Evolutionary conservation across 1,140 invertebrate genomes (phyloP), one percentile per base, ranked within the genome.

Genomic region (Euwallacea fornicatus): DNA sequence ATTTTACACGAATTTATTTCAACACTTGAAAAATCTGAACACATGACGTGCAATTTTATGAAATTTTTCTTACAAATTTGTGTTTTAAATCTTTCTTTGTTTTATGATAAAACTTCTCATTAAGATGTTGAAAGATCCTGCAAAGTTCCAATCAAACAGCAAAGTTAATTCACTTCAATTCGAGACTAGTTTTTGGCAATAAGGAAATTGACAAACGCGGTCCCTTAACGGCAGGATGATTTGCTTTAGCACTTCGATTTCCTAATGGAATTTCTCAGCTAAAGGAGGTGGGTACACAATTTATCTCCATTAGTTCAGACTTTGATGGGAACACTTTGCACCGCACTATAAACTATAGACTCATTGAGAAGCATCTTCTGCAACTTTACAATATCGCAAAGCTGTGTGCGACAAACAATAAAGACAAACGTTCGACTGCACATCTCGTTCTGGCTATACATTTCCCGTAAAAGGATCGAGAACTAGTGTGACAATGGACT

Each of bases 1-100:
- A 71, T 71, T 65, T 71, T 64, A 43, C 50, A 63, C 4, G 42
- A 70, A 70, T 70, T 70, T 70, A 63, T 70, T 70, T 43, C 33
- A 16, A 21, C 41, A 21, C 15, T 33, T 63, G 68, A 63, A 70
- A 70, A 70, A 62, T 63, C 58, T n/a, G 16, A 42, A 63, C 61
- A 46, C 61, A 63, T 63, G n/a, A 16, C 9, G 13, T 15, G 21
- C n/a, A 8, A 43, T 44, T 9, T 10, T 43, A 43, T 62, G 8
- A 58, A 58, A 16, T 58, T 15, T 15, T n/a, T 15, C 21, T 15
- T 10, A 13, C 10, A 15, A 16, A 16, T 11, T 15, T 6, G 9
- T n/a, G 55, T 15, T 58, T 6, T 50, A 50, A 50, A 58, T 10
- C 16, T 10, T 58, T 33, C 13, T 58, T 10, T 11, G 16, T 58